These are phyloP conservation scores for Thamnophis sirtalis DNA, from an alignment of 2,113 vertebrate genomes.

Conservation along the genomic window DNA sequence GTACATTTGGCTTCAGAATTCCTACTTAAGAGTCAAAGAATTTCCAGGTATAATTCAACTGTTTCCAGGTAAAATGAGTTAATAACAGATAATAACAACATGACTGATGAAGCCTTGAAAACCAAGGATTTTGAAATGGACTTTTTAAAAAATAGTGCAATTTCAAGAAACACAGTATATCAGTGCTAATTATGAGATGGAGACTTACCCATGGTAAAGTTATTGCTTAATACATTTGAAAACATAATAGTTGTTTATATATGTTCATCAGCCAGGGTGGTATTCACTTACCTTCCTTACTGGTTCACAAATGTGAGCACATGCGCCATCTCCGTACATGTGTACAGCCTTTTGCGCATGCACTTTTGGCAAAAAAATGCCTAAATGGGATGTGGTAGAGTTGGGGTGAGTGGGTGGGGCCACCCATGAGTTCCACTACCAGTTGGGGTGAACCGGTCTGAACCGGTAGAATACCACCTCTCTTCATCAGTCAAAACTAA, in stretches of 20 bases:
- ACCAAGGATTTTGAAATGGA: not conserved
- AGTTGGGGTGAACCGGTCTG: too few relatives aligned
- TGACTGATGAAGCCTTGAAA: conserved; percentile 16
- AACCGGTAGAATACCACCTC: too few relatives aligned
- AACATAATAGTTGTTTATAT: not conserved
- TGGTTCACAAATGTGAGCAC: too few relatives aligned
- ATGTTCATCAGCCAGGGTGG: too few relatives aligned
- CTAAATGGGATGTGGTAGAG: too few relatives aligned
- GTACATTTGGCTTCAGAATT: not conserved
- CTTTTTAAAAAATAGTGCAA: not conserved
- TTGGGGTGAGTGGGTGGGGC: too few relatives aligned
- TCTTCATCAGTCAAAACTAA: not conserved
- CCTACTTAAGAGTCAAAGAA: conserved; percentile 15
- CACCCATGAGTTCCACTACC: too few relatives aligned
- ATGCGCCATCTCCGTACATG: too few relatives aligned
- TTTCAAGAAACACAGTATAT: not conserved
- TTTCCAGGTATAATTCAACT: conserved; percentile 29
- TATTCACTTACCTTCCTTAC: too few relatives aligned
- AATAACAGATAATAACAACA: conserved; percentile 6
- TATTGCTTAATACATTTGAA: not conserved
- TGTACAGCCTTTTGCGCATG: too few relatives aligned
- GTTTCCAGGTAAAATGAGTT: conserved; percentile 9
- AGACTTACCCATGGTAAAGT: not conserved
- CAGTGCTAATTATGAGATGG: not conserved
- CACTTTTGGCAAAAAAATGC: too few relatives aligned